Percentiles rank a stretch among this genome's conserved stretches.
Conservation (phyloP, 2,113 vertebrate genomes). For the Raja brachyura region DNA sequence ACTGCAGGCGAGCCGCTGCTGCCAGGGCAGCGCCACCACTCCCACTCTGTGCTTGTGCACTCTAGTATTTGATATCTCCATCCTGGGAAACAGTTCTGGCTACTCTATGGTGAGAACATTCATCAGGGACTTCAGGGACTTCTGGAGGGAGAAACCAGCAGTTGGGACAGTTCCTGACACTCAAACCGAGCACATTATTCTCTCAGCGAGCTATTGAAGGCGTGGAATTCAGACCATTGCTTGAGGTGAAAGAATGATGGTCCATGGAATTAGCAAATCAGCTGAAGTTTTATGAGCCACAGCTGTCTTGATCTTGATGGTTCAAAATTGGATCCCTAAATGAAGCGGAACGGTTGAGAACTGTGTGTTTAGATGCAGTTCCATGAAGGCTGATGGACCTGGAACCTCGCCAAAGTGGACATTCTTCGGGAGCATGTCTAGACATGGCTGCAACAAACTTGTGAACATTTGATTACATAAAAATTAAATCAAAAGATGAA, state of each 20-base stretch:
- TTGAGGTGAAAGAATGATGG: background rate
- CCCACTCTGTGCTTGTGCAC: too few species aligned
- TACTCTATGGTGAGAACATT: background rate
- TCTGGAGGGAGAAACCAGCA: background rate
- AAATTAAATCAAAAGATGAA: background rate
- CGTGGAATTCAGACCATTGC: background rate
- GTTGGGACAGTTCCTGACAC: background rate
- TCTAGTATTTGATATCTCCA: too few species aligned
- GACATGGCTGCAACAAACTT: background rate
- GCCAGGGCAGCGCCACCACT: too few species aligned
- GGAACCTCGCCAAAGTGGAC: background rate
- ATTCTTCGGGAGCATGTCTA: background rate
- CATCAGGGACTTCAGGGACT: background rate
- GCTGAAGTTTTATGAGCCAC: background rate
- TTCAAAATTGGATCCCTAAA: slow-evolving; percentile 10
- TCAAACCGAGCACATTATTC: background rate
- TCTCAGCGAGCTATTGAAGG: too few species aligned
- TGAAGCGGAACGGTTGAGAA: background rate
- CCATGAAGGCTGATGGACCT: background rate
- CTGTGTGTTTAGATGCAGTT: background rate
- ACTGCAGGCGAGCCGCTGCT: too few species aligned
- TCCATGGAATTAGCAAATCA: background rate
- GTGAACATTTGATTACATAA: background rate
- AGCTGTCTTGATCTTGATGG: background rate
- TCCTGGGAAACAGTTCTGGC: too few species aligned